Conservation (phyloP, 2,888 invertebrate genomes). For the Hypsopygia costalis region DNA sequence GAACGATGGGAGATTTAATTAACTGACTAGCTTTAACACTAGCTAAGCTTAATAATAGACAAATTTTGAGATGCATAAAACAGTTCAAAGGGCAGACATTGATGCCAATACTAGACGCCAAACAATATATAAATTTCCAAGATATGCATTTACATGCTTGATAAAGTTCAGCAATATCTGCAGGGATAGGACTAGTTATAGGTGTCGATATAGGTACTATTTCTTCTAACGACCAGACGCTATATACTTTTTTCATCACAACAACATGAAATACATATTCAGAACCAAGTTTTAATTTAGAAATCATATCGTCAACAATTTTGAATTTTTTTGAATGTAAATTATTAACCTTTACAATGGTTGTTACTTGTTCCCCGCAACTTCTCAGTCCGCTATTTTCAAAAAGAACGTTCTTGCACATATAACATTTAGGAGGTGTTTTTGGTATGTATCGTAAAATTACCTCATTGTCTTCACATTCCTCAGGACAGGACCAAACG, state of each 20-base stretch:
- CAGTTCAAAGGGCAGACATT: conserved; percentile 57
- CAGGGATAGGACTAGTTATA: conserved; percentile 35
- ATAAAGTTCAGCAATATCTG: conserved; percentile 48
- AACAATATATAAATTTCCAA: conserved; percentile 67
- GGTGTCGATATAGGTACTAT: conserved; percentile 35
- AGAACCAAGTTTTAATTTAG: conserved; percentile 43
- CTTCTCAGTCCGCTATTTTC: conserved; percentile 63
- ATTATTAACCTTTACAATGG: conserved; percentile 42
- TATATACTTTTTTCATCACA: conserved; percentile 41
- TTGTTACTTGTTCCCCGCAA: conserved; percentile 59
- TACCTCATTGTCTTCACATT: conserved; percentile 64
- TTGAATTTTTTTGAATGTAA: conserved; percentile 36
- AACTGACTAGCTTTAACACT: conserved; percentile 55
- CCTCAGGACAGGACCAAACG: conserved; percentile 71
- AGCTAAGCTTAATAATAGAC: conserved; percentile 55
- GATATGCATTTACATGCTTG: conserved; percentile 45
- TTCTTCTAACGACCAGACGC: conserved; percentile 55
- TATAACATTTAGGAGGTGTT: conserved; percentile 52
- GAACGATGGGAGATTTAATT: conserved; percentile 46
- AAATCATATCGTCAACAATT: conserved; percentile 56
- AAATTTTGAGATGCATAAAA: conserved; percentile 67
- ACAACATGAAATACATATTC: conserved; percentile 42
- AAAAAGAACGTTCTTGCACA: conserved; percentile 53
- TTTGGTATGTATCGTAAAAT: conserved; percentile 60
- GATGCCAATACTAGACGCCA: conserved; percentile 59